These are phyloP conservation scores for Scaptomyza hsui DNA, from an alignment of 1,140 invertebrate species.

Conservation along the genomic window DNA sequence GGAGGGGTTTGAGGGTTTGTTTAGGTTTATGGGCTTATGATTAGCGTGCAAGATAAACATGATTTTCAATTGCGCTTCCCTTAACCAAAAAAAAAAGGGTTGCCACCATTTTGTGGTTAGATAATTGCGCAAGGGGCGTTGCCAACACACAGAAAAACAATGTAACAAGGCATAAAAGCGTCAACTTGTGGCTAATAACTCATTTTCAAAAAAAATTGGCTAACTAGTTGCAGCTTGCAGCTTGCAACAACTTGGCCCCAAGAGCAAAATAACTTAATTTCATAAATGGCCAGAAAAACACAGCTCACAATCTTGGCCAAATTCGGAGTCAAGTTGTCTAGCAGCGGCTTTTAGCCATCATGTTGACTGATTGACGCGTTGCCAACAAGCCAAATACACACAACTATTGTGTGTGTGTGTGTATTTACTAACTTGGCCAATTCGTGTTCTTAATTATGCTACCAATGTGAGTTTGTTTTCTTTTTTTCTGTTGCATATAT, in stretches of 20 bases:
- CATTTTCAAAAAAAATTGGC: conserved; percentile 62
- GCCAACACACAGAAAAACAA: conserved; percentile 34
- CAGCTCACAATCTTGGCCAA: conserved; percentile 21
- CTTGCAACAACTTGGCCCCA: conserved; percentile 55
- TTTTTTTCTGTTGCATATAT: conserved; percentile 24
- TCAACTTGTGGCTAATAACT: conserved; percentile 77
- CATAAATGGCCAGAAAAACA: conserved; percentile 81
- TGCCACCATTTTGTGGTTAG: conserved; percentile 47
- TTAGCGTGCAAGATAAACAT: conserved; percentile 78
- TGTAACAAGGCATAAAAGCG: conserved; percentile 61
- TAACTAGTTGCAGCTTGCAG: conserved; percentile 51
- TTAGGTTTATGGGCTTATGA: conserved; percentile 57
- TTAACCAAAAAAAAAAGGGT: not conserved
- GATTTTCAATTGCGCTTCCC: conserved; percentile 12
- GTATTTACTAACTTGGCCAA: conserved; percentile 69
- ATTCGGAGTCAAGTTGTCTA: conserved; percentile 36
- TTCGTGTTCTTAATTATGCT: conserved; percentile 77
- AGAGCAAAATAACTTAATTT: conserved; percentile 84
- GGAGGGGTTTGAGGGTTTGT: not conserved
- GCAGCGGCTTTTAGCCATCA: conserved; percentile 52
- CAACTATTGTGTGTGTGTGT: not conserved
- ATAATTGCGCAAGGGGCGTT: conserved; percentile 54
- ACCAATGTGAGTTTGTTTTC: conserved; percentile 36
- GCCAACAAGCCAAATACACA: conserved; percentile 35
- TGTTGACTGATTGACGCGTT: conserved; percentile 68